These are phyloP conservation scores for Stegodyphus mimosarum DNA, from an alignment of 1,140 invertebrate species.

Conservation along the genomic window DNA sequence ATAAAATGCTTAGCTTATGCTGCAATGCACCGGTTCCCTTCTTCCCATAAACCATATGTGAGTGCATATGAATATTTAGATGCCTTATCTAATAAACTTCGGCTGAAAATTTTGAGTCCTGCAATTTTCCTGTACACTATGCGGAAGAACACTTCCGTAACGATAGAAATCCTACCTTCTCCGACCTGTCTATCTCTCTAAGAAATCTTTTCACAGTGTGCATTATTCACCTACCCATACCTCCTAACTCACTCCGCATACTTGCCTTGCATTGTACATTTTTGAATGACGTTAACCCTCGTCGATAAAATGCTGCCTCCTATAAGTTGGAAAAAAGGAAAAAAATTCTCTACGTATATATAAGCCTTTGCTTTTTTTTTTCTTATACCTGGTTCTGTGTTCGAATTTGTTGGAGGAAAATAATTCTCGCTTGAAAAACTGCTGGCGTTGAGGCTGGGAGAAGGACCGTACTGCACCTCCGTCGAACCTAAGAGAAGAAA, in stretches of 20 bases:
- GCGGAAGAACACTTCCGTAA: too few species aligned
- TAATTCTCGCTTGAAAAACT: conserved; percentile 56
- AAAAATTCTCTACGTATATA: background rate
- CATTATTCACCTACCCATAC: conserved; percentile 35
- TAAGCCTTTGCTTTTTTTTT: background rate
- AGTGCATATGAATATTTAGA: too few species aligned
- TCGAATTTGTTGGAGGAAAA: conserved; percentile 53
- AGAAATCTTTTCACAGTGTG: conserved; percentile 36
- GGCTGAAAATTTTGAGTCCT: too few species aligned
- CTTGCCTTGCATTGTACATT: conserved; percentile 18
- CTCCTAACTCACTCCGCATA: background rate
- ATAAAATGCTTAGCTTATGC: too few species aligned
- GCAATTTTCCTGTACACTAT: too few species aligned
- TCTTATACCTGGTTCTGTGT: conserved; percentile 40
- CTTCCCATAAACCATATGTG: too few species aligned
- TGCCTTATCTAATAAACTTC: too few species aligned
- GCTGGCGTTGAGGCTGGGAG: conserved; percentile 49
- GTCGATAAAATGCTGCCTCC: conserved; percentile 25
- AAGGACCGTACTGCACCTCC: conserved; percentile 49
- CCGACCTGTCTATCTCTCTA: conserved; percentile 9
- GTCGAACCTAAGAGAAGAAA: conserved; percentile 29
- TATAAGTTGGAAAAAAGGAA: conserved; percentile 10
- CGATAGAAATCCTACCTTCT: background rate
- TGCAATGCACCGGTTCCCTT: too few species aligned
- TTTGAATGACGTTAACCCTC: conserved; percentile 55